Conservation (phyloP, 2,113 vertebrate genomes). For the Chionomys nivalis region DNA sequence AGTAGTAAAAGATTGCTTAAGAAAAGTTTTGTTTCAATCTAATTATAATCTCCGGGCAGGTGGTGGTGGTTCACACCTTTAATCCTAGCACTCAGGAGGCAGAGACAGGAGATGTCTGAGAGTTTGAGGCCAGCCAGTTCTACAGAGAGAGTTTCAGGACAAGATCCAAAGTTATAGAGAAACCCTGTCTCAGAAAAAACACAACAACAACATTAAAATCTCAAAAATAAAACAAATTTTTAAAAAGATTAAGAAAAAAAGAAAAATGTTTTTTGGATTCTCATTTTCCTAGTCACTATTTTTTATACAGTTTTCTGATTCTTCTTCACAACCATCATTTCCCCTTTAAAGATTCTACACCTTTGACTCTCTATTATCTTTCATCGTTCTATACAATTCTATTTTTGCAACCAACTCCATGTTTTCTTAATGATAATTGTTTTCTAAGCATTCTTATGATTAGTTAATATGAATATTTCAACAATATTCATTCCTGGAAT, state of each 20-base stretch:
- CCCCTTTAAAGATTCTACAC: neutral
- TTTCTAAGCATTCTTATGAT: neutral
- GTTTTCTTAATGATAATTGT: neutral
- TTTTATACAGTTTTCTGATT: neutral
- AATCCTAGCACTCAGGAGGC: too few species aligned
- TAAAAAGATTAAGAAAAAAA: too few species aligned
- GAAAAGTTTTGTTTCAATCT: neutral
- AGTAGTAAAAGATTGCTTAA: neutral
- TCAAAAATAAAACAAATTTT: too few species aligned
- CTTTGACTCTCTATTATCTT: neutral
- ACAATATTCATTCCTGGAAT: neutral
- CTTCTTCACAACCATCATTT: neutral
- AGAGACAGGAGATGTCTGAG: too few species aligned
- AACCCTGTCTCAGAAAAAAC: too few species aligned
- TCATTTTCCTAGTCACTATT: neutral
- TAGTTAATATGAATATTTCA: neutral
- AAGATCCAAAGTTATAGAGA: too few species aligned
- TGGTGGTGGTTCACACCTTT: too few species aligned
- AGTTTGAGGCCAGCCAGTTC: too few species aligned
- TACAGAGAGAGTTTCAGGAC: too few species aligned
- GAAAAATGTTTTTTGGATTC: neutral
- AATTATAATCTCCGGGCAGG: too few species aligned
- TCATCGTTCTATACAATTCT: neutral
- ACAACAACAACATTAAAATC: too few species aligned
- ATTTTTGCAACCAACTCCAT: neutral